These are phyloP conservation scores for Heliconius himera DNA, from an alignment of 1,140 invertebrate species.

Conservation along the genomic window DNA sequence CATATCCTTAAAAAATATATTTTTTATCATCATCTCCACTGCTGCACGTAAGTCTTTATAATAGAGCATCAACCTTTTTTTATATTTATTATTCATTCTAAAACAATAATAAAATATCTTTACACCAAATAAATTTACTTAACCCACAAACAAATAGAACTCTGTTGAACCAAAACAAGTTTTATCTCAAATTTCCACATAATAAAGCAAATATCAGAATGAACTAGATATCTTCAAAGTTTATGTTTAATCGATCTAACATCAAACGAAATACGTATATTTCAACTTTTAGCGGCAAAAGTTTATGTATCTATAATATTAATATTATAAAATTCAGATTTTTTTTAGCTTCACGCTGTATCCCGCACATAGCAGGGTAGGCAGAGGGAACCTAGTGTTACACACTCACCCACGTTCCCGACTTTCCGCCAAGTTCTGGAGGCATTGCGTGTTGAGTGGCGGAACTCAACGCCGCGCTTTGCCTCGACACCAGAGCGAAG, in stretches of 20 bases:
- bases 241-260: neutral
- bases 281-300: neutral
- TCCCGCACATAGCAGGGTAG: too few relatives aligned
- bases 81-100: neutral
- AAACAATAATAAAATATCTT: neutral
- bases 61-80: neutral
- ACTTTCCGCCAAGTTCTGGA: too few relatives aligned
- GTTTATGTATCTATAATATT: neutral
- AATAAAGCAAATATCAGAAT: neutral
- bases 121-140: neutral
- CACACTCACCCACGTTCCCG: too few relatives aligned
- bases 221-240: neutral
- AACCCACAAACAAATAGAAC: neutral
- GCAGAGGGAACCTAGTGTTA: too few relatives aligned
- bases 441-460: too few relatives aligned
- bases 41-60: too few relatives aligned
- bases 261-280: neutral
- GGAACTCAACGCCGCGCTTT: too few relatives aligned
- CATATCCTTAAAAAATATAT: too few relatives aligned
- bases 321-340: too few relatives aligned
- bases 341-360: too few relatives aligned
- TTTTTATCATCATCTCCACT: too few relatives aligned
- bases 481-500: too few relatives aligned
- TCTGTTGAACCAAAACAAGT: neutral
- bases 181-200: slow-evolving; percentile 8